Percentiles rank a stretch among this genome's conserved stretches.
phyloP scores from a whole-genome alignment of 64 coral and sea anemone species.

The Dendrophyllia cribrosa region DNA sequence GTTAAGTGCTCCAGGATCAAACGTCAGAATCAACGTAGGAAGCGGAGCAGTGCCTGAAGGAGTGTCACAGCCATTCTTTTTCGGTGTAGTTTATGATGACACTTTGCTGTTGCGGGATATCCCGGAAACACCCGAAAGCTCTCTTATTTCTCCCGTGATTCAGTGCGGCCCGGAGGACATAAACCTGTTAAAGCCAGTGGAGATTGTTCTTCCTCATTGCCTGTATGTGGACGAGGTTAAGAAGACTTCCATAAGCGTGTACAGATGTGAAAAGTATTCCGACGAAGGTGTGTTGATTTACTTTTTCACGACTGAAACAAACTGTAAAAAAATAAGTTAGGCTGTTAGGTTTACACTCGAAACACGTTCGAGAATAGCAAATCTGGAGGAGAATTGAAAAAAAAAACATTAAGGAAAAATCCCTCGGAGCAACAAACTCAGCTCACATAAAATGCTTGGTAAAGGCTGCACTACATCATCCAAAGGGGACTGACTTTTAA shows the following conservation, averaged over 20 bases:
- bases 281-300: neutral
- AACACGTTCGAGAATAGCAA: no score
- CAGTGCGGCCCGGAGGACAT: neutral
- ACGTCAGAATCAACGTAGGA: neutral
- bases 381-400: no score
- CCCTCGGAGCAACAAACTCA: no score
- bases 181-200: neutral
- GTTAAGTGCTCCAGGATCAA: neutral
- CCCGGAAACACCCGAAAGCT: neutral
- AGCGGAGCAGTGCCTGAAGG: neutral
- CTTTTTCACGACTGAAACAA: neutral
- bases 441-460: no score
- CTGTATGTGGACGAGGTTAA: neutral
- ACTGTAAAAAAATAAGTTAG: no score
- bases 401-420: no score
- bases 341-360: no score
- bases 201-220: conserved; percentile 15
- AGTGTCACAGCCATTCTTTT: neutral
- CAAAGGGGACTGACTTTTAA: no score
- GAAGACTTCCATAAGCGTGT: neutral
- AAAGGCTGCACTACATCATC: no score
- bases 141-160: conserved; percentile 28
- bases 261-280: neutral
- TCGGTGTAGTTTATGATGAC: conserved; percentile 10
- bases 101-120: conserved; percentile 4